Base-by-base conservation (phyloP, 2,797 vertebrate genomes). In the Sebastes baramenuke region DNA sequence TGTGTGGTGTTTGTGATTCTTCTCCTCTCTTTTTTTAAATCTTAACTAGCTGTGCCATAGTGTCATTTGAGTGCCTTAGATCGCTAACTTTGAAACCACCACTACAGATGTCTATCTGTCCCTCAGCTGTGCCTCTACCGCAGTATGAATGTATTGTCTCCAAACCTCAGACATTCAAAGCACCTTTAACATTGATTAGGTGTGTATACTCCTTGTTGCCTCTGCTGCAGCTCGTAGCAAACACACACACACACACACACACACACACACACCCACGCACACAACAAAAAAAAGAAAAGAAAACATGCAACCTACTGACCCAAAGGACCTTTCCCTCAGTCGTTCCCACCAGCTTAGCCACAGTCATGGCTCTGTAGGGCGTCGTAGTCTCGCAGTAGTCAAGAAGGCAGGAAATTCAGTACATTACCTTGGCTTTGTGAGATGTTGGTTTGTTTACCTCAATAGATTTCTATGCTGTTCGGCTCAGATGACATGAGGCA, bases 61-160 rank as follows among this genome's bases (percentile, higher is more conserved):
- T 95, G 91, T 95, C 92, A 91, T 94, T 95, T 91, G 94, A 96
- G 96, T 96, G 96, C 96, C 96, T 96, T 96, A 96, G 95, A 94
- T 92, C 42, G 84, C 92, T 92, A 94, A 93, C 91, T 90, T 85
- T 87, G 84, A 88, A 88, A 88, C 88, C 90, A 90, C 93, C 87
- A 91, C 92, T 92, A 89, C 90, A 92, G 92, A 91, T 92, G 88
- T 94, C 88, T 83, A 81, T 90, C 77, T 93, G 89, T 88, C 91
- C 92, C 90, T 94, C 91, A 93, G 94, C 94, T 88, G 95, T 95
- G 95, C 96, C 95, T 95, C 95, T 89, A 94, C 93, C 75, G 91
- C 95, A 91, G 93, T 91, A 94, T 92, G 94, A 95, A 95, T 96
- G 96, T 95, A 95, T 93, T 34, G 85, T 95, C 91, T 93, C 92